Conservation (phyloP, 2,888 invertebrate species). For the Nemoura dubitans region DNA sequence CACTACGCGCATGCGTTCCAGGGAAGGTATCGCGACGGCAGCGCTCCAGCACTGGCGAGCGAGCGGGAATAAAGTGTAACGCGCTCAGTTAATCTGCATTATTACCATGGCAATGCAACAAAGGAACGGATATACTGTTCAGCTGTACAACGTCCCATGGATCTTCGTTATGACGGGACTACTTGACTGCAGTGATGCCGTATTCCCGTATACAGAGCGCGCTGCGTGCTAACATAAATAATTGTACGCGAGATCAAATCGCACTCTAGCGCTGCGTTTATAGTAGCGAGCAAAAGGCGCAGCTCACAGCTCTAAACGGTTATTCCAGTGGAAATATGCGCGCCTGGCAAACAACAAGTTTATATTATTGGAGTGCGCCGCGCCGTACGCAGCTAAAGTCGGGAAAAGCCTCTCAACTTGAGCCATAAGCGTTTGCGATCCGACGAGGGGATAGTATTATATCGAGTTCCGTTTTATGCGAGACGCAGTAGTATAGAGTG, state of each 20-base stretch:
- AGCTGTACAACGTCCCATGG: not conserved
- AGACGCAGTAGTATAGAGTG: too few relatives aligned
- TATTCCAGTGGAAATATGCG: not conserved
- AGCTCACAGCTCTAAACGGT: not conserved
- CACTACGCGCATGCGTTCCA: too few relatives aligned
- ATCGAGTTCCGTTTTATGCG: not conserved
- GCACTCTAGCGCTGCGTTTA: not conserved
- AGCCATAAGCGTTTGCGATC: not conserved
- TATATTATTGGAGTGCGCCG: not conserved
- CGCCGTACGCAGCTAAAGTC: not conserved
- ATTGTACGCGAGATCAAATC: not conserved
- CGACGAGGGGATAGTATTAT: not conserved
- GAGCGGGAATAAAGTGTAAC: too few relatives aligned
- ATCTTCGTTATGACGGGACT: not conserved
- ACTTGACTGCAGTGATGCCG: not conserved
- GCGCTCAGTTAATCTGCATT: too few relatives aligned
- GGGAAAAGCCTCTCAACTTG: not conserved
- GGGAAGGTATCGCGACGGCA: too few relatives aligned
- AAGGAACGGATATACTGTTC: too few relatives aligned
- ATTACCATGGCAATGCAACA: too few relatives aligned
- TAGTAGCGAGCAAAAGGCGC: not conserved
- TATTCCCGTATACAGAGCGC: too few relatives aligned
- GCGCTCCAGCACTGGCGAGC: too few relatives aligned
- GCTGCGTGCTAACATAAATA: too few relatives aligned
- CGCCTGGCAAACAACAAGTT: not conserved